A percentile compares a stretch with the other conserved stretches of the same genome.
phyloP scores from a whole-genome alignment of 2,888 invertebrate genomes.

The Drosophila maculinotata region DNA sequence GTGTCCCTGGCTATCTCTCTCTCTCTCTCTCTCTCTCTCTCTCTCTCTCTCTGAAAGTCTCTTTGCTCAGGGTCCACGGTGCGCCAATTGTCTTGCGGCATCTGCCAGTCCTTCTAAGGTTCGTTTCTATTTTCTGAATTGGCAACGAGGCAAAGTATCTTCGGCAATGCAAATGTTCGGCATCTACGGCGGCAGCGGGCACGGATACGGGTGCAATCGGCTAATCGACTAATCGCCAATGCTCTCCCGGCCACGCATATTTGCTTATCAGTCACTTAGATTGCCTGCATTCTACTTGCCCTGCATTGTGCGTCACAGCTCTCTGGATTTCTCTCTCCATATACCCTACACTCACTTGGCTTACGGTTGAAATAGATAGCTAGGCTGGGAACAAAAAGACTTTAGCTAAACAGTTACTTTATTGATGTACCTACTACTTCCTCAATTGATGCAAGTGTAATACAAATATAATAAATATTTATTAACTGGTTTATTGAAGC shows the following conservation, averaged over 20 bases:
- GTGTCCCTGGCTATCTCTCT: constrained; percentile 41
- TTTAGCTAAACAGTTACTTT: too few relatives aligned
- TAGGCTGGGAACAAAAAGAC: too few relatives aligned
- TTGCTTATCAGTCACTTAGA: constrained; percentile 54
- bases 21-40: neutral
- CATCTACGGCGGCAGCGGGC: constrained; percentile 4
- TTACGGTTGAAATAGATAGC: neutral
- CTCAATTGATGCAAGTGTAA: neutral
- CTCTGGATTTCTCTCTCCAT: constrained; percentile 9
- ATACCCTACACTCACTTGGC: constrained; percentile 7
- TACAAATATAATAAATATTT: neutral
- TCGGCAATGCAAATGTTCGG: constrained; percentile 30
- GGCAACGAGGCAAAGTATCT: constrained; percentile 51
- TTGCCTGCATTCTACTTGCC: constrained; percentile 27
- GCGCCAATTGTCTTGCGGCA: constrained; percentile 70
- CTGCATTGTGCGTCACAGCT: neutral
- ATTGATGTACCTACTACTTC: neutral
- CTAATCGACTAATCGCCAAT: constrained; percentile 45
- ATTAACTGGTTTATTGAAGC: neutral
- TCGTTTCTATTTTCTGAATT: constrained; percentile 84
- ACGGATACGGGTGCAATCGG: constrained; percentile 17
- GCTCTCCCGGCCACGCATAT: constrained; percentile 57
- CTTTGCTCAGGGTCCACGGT: constrained; percentile 34
- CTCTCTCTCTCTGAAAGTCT: neutral
- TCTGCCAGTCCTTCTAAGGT: constrained; percentile 85